Evolutionary conservation across 1,140 invertebrate species (phyloP), one percentile per base, ranked within the genome.

Genomic region (Bombus turneri): DNA sequence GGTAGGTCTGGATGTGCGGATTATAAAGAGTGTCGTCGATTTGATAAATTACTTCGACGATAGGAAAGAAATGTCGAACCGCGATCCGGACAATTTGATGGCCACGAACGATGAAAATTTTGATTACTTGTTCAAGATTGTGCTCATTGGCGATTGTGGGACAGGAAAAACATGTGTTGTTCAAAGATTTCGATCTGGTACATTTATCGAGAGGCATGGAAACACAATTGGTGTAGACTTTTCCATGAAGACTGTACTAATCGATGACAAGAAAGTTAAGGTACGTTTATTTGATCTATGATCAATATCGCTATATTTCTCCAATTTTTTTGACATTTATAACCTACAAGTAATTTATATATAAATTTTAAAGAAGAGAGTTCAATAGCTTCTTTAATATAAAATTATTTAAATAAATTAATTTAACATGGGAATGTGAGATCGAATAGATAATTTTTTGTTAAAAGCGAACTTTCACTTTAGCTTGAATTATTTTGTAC

Each of bases 141-240:
- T 98, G 62, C 94, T 98, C 59, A 98, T 98, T 90, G 98, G 98
- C 78, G 97, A 98, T 90, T 98, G 97, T 95, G 97, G 97, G 10
- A 97, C 97, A 10, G 98, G 98, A 66, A 98, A 98, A 95, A 98
- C 97, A 82, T 98, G 97, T 93, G 97, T 98, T 89, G 98, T 99
- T 69, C 98, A 99, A 94, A 96, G 98, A 85, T 98, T 99, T 94
- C 98, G 98, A 94, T 98, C 98, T 81, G 98, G 98, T 85, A 98
- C 98, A 86, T 99, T 98, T 93, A 97, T 98, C 83, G 98, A 99
- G 95, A 96, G 97, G 90, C 98, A 99, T 95, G 98, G 98, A 37
- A 99, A 98, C 93, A 99, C 98, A 41, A 99, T 99, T 91, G 98
- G 98, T 75, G 98, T 99, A 43, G 98, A 99, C 95, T 99, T 99